Evolutionary conservation across 2,113 vertebrate species (phyloP).

Genomic region (Anser cygnoides): DNA sequence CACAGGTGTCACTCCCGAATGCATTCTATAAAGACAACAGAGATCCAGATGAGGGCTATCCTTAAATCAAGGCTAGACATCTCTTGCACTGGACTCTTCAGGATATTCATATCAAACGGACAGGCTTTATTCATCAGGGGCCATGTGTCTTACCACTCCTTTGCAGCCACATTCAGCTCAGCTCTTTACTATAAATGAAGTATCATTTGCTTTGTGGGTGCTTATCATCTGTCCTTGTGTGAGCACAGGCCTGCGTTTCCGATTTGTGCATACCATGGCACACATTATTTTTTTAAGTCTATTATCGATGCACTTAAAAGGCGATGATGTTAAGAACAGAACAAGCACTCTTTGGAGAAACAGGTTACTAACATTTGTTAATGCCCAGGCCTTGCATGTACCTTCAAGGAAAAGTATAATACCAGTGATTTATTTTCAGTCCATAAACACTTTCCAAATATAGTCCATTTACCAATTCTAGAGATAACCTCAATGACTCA

Average conservation of each 20-base stretch:
- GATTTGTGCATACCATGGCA: background rate
- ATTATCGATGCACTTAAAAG: background rate
- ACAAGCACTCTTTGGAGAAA: background rate
- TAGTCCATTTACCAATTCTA: background rate
- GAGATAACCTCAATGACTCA: conserved; percentile 38
- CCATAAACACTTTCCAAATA: background rate
- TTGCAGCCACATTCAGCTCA: background rate
- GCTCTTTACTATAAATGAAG: background rate
- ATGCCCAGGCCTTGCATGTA: background rate
- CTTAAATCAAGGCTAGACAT: background rate
- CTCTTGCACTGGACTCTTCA: background rate
- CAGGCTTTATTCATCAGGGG: background rate
- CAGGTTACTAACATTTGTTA: background rate
- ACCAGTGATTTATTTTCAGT: background rate
- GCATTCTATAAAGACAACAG: background rate
- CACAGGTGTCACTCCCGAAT: background rate
- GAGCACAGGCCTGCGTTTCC: background rate
- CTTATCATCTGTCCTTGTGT: background rate
- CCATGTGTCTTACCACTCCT: background rate
- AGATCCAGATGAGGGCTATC: background rate
- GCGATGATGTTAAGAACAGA: background rate
- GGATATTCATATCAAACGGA: background rate
- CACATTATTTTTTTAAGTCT: background rate
- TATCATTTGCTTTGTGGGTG: background rate
- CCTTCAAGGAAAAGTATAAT: background rate